Conservation (phyloP, 2,113 vertebrate species). For the Bubo blakistoni region DNA sequence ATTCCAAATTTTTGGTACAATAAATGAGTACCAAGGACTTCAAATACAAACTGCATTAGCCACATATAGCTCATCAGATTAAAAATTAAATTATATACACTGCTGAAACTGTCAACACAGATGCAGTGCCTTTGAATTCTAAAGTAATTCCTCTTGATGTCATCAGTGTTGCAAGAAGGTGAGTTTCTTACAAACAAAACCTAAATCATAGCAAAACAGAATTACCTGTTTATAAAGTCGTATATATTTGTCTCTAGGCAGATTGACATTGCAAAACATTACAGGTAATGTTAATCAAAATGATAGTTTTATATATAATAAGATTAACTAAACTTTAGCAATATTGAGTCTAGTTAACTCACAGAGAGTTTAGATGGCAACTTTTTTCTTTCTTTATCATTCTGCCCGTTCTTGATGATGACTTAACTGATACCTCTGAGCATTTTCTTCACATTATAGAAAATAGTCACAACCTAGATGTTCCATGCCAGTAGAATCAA, state of each 20-base stretch:
- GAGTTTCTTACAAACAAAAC: conserved; percentile 54
- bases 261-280: conserved; percentile 44
- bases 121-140: conserved; percentile 43
- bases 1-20: not conserved
- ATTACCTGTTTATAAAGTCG: conserved; percentile 46
- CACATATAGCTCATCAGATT: conserved; percentile 34
- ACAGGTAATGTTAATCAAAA: conserved; percentile 25
- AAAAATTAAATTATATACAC: conserved; percentile 40
- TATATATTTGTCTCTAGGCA: conserved; percentile 36
- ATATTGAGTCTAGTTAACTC: not conserved
- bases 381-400: not conserved
- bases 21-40: not conserved
- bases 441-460: not conserved
- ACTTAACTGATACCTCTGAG: not conserved
- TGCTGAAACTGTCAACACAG: conserved; percentile 26
- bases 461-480: not conserved
- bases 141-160: conserved; percentile 45
- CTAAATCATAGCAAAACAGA: conserved; percentile 57
- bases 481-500: not conserved
- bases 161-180: conserved; percentile 37
- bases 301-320: not conserved
- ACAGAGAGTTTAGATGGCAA: not conserved
- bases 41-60: not conserved
- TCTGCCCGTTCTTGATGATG: not conserved
- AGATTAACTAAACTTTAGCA: not conserved